Evolutionary conservation across 2,888 invertebrate genomes (phyloP).

Genomic region (Agrypnus murinus): DNA sequence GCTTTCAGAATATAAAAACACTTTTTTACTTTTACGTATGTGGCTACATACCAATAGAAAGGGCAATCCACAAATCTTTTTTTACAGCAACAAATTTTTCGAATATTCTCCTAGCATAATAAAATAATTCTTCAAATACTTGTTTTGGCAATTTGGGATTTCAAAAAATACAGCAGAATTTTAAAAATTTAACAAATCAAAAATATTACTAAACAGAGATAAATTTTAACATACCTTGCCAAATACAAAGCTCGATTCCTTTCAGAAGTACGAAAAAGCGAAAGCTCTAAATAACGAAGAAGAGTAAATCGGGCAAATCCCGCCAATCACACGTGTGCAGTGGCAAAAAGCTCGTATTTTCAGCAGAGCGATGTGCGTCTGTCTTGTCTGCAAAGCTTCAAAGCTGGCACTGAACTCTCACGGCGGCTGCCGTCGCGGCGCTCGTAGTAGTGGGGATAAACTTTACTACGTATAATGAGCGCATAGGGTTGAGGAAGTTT

Average conservation of each 20-base stretch:
- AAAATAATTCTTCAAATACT: no score
- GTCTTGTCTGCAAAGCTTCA: conserved; percentile 45
- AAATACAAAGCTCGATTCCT: neutral
- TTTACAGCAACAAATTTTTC: no score
- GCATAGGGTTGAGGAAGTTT: conserved; percentile 48
- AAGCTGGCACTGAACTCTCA: conserved; percentile 51
- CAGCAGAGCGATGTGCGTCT: conserved; percentile 17
- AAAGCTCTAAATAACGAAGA: conserved; percentile 5
- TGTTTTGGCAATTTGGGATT: no score
- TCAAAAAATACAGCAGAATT: no score
- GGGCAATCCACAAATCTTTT: no score
- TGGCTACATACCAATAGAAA: no score
- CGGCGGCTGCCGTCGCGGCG: conserved; percentile 45
- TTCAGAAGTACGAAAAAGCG: neutral
- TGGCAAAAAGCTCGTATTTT: conserved; percentile 29
- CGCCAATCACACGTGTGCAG: conserved; percentile 31
- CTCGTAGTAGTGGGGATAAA: conserved; percentile 46
- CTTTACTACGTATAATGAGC: conserved; percentile 52
- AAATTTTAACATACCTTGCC: conserved; percentile 25
- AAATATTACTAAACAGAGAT: neutral
- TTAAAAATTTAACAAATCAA: no score
- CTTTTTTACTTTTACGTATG: neutral
- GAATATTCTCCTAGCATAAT: no score
- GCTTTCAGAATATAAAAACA: neutral
- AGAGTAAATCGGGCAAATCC: neutral